Evolutionary conservation across 2,797 vertebrate species (phyloP), one percentile per base, ranked within the genome.

Genomic region (Epinephelus coioides): DNA sequence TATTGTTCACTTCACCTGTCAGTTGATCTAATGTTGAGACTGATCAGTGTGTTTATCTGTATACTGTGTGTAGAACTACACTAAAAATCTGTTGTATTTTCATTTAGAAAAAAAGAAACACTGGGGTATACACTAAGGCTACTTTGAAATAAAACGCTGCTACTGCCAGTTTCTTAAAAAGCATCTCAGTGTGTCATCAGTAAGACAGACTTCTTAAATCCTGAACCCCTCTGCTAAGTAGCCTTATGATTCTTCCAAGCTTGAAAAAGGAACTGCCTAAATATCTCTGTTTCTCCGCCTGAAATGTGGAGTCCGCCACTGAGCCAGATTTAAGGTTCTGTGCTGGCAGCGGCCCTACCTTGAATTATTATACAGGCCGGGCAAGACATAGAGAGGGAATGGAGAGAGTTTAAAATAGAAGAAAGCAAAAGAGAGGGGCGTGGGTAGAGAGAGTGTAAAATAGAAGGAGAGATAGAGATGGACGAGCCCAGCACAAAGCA

Each of bases 401-500:
- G 38, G 27, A 43, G 65, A 70, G 60, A 50, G 77, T 82, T 78
- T 70, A 53, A 86, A 86, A 79, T 6, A 63, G 56, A 76, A 82
- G 67, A 74, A 57, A 50, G 50, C 25, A 56, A 54, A 51, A 49
- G 12, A 63, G 51, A 63, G 44, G 21, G 46, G 46, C 65, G 60
- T 55, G 74, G 43, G 53, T 55, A 67, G 12, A 75, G 59, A 79
- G 59, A 59, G 79, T 61, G 72, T 76, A 70, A 83, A 76, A 88
- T 60, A 85, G 73, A 82, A 65, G 57, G 74, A 73, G 82, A 84
- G 89, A 91, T 80, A 79, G 79, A 84, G 69, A 74, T 85, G 73
- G 86, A 86, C 75, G 73, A 87, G 80, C 53, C 54, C 55, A 21
- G 81, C 85, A 90, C 82, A 91, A 88, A 90, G 87, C 79, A 47